Conservation (phyloP, 2,797 vertebrate genomes). For the Cetoscarus ocellatus region DNA sequence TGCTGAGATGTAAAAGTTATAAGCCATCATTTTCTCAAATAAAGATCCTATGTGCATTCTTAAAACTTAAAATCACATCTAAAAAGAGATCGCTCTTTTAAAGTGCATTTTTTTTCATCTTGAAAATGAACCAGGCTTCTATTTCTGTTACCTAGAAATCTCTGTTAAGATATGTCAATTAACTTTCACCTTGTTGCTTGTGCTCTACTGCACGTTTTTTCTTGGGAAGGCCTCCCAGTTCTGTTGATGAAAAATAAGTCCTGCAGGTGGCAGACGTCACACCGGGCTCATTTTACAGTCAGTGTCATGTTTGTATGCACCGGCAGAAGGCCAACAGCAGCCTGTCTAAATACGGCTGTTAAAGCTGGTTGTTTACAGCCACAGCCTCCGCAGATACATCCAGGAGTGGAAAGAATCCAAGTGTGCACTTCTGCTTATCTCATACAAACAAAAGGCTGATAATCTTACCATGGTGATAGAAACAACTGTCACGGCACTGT, state of each 20-base stretch:
- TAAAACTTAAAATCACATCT: too few relatives aligned
- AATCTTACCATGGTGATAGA: slow-evolving; percentile 45
- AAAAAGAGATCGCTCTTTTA: too few relatives aligned
- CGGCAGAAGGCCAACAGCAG: slow-evolving; percentile 1
- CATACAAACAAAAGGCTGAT: slow-evolving; percentile 46
- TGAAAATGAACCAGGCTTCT: too few relatives aligned
- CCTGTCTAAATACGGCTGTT: slow-evolving; percentile 35
- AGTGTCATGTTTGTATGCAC: slow-evolving; percentile 6
- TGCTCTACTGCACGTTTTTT: not conserved
- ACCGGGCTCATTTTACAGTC: slow-evolving; percentile 15
- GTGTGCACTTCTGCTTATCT: slow-evolving; percentile 38
- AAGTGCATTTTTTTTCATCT: too few relatives aligned
- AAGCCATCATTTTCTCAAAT: too few relatives aligned
- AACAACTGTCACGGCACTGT: slow-evolving; percentile 7
- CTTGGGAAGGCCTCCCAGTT: slow-evolving; percentile 6
- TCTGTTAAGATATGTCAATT: too few relatives aligned
- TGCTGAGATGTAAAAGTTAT: too few relatives aligned
- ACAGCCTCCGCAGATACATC: not conserved
- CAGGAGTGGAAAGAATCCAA: slow-evolving; percentile 56
- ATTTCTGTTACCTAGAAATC: too few relatives aligned
- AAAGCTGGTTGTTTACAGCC: slow-evolving; percentile 47
- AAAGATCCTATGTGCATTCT: too few relatives aligned
- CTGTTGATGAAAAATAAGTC: slow-evolving; percentile 16
- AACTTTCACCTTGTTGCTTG: too few relatives aligned
- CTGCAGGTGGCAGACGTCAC: slow-evolving; percentile 10